Evolutionary conservation across 2,113 vertebrate species (phyloP), one percentile per base, ranked within the genome.

Genomic region (Pseudorectes ferrugineus): DNA sequence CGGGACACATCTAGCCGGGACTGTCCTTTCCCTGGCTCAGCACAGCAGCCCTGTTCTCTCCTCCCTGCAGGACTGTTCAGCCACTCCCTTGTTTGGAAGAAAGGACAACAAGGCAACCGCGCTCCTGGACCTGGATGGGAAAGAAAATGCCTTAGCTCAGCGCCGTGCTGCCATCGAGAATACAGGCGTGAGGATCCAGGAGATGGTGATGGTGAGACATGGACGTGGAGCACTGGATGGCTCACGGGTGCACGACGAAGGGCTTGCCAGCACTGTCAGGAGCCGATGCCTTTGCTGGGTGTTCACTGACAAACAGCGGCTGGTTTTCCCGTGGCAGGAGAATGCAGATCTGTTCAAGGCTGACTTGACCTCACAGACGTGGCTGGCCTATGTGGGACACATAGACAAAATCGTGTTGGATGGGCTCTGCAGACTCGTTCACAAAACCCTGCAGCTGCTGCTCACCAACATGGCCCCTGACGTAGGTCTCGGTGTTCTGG

Each of bases 271-370:
- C 45, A 13, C 10, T 2, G 12, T 4, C 15, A 25, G 46, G 46
- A 83, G 55, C 61, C 6, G 5, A 9, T 24, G 12, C 1, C 0
- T 54, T 40, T 33, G 40, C 68, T 51, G 66, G 28, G 26, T 23
- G 3, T 4, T 67, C 14, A 6, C 9, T 23, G 46, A 18, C 52
- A 23, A 17, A 8, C 9, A 1, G 18, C 1, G 4, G 8, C 4
- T 20, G 36, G 2, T 36, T 73, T 40, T 42, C 66, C 12, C 11
- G 6, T 31, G 51, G 33, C 97, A 99, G 98, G 98, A 99, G 79
- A 99, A 98, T 0, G 95, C 93, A 5, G 82, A 43, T 2, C 97
- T 98, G 17, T 97, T 98, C 8, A 91, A 71, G 65, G 98, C 97
- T 2, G 94, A 98, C 3, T 89, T 52, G 0, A 45, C 76, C 1